Evolutionary conservation across 2,113 vertebrate genomes (phyloP).

Genomic region (Sander lucioperca): DNA sequence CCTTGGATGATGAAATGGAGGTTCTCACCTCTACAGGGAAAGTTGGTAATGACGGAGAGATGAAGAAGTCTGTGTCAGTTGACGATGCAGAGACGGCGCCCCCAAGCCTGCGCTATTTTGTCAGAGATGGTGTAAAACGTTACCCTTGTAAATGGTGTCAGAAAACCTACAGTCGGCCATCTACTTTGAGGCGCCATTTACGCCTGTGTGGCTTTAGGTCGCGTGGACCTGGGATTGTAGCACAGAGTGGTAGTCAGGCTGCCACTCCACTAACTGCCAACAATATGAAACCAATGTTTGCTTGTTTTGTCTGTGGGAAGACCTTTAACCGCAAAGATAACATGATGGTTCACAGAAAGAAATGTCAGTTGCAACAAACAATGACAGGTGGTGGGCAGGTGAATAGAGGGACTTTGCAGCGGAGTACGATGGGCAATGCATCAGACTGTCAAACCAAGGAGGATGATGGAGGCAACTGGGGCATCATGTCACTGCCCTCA

Average conservation of each 20-base stretch:
- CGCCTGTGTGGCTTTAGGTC: conserved; percentile 76
- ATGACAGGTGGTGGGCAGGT: conserved; percentile 1
- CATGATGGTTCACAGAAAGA: conserved; percentile 80
- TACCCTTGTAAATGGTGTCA: conserved; percentile 82
- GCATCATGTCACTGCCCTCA: conserved; percentile 84
- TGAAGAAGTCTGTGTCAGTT: conserved; percentile 9
- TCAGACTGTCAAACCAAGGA: conserved; percentile 39
- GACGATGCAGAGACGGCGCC: conserved; percentile 18
- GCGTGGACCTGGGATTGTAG: conserved; percentile 36
- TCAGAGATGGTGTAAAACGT: conserved; percentile 75
- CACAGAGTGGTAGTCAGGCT: conserved; percentile 17
- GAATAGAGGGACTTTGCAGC: conserved; percentile 31
- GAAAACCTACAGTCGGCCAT: conserved; percentile 81
- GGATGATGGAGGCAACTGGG: conserved; percentile 76
- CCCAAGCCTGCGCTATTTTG: conserved; percentile 65
- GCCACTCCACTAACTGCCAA: conserved; percentile 23
- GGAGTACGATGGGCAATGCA: conserved; percentile 23
- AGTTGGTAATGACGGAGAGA: conserved; percentile 33
- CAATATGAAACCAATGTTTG: conserved; percentile 69
- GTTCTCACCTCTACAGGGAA: conserved; percentile 55
- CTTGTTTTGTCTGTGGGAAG: conserved; percentile 81
- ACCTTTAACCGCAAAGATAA: conserved; percentile 83
- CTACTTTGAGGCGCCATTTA: conserved; percentile 81
- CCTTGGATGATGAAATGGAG: conserved; percentile 81
- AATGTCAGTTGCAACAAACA: conserved; percentile 67